These are phyloP conservation scores for Dusona sp. DNA, from an alignment of 2,888 invertebrate genomes.

Conservation along the genomic window DNA sequence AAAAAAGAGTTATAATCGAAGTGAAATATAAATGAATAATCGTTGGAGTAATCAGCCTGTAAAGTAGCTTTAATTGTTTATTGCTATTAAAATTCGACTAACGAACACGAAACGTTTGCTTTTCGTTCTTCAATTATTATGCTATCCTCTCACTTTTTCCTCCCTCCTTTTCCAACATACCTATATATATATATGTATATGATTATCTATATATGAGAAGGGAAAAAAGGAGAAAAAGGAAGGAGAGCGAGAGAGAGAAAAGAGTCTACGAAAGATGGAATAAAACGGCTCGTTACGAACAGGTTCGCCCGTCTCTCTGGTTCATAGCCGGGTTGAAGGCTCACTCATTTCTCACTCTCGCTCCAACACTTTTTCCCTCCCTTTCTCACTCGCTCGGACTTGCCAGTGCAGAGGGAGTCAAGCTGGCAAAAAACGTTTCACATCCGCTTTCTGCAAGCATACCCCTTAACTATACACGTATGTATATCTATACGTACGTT, in stretches of 20 bases:
- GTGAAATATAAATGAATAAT: too few relatives aligned
- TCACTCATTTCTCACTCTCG: conserved; percentile 59
- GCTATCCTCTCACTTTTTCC: neutral
- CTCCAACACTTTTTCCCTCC: conserved; percentile 56
- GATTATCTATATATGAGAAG: too few relatives aligned
- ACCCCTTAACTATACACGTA: conserved; percentile 27
- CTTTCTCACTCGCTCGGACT: conserved; percentile 50
- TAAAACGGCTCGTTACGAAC: conserved; percentile 70
- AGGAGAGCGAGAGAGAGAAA: conserved; percentile 4
- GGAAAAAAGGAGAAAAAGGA: neutral
- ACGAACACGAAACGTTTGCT: neutral
- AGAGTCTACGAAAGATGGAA: conserved; percentile 58
- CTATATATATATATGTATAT: neutral
- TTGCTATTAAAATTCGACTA: neutral
- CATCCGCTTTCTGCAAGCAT: conserved; percentile 71
- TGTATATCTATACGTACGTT: neutral
- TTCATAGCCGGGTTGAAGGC: conserved; percentile 64
- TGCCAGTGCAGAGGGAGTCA: conserved; percentile 65
- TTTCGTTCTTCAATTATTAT: neutral
- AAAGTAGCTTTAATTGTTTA: neutral
- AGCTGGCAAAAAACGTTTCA: conserved; percentile 68
- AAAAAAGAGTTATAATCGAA: neutral
- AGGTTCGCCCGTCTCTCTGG: conserved; percentile 67
- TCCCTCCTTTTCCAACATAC: neutral
- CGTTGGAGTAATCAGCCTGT: neutral